These are phyloP conservation scores for Pachyuromys duprasi DNA, from an alignment of 2,797 vertebrate species.

Conservation along the genomic window DNA sequence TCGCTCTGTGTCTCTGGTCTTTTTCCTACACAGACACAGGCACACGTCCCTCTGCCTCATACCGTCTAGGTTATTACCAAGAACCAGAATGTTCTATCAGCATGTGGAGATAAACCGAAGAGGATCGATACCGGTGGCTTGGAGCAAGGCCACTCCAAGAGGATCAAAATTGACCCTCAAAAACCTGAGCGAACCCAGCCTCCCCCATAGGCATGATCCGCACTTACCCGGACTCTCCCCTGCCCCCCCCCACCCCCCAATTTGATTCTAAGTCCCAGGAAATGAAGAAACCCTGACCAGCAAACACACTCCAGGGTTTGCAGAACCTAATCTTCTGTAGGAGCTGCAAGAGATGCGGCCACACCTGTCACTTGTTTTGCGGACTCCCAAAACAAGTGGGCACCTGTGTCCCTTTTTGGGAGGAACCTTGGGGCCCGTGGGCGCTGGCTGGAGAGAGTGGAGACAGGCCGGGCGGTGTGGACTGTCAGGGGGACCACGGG, in stretches of 20 bases:
- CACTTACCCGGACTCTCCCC: too few relatives aligned
- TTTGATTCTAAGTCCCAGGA: background rate
- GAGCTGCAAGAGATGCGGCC: background rate
- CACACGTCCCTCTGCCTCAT: background rate
- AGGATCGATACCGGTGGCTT: too few relatives aligned
- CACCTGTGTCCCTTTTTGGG: background rate
- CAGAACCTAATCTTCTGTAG: background rate
- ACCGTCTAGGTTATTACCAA: background rate
- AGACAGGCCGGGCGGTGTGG: too few relatives aligned
- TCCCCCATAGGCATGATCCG: background rate
- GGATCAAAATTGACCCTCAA: background rate
- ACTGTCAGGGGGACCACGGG: background rate
- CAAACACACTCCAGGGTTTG: background rate
- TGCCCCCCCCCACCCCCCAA: too few relatives aligned
- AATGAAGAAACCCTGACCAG: background rate
- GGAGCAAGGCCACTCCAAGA: background rate
- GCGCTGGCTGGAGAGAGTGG: background rate
- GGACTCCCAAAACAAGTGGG: background rate
- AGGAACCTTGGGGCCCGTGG: background rate
- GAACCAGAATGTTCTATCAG: background rate
- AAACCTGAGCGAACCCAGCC: background rate
- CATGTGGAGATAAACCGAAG: background rate
- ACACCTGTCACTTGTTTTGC: background rate
- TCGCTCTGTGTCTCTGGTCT: background rate
- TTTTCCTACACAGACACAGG: background rate